A percentile compares a stretch with the other conserved stretches of the same genome.
These are phyloP conservation scores for Bujurquina vittata DNA, from an alignment of 2,113 vertebrate species.

Conservation along the genomic window DNA sequence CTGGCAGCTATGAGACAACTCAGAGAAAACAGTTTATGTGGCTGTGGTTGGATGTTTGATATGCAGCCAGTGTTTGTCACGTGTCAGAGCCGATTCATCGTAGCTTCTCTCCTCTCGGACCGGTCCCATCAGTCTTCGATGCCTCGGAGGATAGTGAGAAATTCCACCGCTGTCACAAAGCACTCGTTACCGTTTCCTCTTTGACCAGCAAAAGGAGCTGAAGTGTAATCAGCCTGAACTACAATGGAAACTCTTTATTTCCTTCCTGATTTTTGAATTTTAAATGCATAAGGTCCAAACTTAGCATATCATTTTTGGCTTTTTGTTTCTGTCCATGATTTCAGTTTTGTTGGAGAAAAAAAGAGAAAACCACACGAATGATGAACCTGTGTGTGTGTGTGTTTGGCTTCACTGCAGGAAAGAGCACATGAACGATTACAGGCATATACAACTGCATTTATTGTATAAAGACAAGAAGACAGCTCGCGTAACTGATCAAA, in stretches of 20 bases:
- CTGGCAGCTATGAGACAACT: conserved; percentile 52
- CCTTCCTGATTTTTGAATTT: conserved; percentile 21
- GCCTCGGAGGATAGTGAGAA: not conserved
- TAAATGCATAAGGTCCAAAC: not conserved
- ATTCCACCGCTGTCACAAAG: not conserved
- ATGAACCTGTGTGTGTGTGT: not conserved
- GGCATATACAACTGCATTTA: conserved; percentile 73
- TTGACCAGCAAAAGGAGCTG: not conserved
- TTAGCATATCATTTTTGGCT: not conserved
- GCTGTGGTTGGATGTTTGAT: not conserved
- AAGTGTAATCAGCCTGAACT: not conserved
- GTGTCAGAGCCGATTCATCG: not conserved
- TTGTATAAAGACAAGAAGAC: conserved; percentile 74
- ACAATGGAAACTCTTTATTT: conserved; percentile 24
- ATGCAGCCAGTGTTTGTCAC: not conserved
- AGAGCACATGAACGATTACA: conserved; percentile 5
- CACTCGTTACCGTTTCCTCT: not conserved
- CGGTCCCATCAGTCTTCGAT: too few relatives aligned
- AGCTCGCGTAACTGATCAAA: conserved; percentile 50
- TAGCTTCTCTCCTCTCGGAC: not conserved
- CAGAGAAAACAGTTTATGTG: not conserved
- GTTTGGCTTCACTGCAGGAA: not conserved
- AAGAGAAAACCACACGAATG: not conserved
- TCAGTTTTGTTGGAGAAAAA: conserved; percentile 9
- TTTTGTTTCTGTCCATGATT: conserved; percentile 22